Evolutionary conservation across 2,888 invertebrate genomes (phyloP).

Genomic region (Pseudeuparius sepicola): DNA sequence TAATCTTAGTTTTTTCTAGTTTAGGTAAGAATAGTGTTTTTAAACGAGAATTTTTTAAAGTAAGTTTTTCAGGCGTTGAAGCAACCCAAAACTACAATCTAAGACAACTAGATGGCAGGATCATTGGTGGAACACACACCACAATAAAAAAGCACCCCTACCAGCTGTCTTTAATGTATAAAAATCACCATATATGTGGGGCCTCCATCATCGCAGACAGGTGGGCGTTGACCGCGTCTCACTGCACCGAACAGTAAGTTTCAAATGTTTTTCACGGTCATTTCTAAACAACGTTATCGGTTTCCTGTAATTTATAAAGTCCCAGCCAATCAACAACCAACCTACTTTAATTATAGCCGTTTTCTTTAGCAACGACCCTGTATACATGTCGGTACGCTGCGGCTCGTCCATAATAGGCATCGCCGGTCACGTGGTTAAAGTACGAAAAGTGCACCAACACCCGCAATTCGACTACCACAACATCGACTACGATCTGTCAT

Average conservation of each 20-base stretch:
- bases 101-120: conserved; percentile 4
- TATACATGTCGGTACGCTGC: conserved; percentile 40
- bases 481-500: conserved; percentile 42
- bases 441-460: conserved; percentile 40
- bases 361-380: no score
- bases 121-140: neutral
- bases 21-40: no score
- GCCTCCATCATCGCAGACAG: conserved; percentile 41
- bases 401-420: no score
- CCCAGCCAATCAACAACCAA: no score
- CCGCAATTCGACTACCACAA: conserved; percentile 40
- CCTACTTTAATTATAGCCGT: no score
- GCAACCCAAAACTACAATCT: no score
- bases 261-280: no score
- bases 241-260: conserved; percentile 32
- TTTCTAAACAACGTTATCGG: no score
- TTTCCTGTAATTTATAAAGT: no score
- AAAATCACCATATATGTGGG: conserved; percentile 42
- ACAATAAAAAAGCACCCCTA: conserved; percentile 33
- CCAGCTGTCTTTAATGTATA: conserved; percentile 42
- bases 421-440: conserved; percentile 44
- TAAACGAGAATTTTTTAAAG: no score
- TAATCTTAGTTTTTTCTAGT: no score
- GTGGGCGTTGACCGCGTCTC: conserved; percentile 43
- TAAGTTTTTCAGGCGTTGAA: no score